Conservation (phyloP, 2,797 vertebrate genomes). For the Phoxinus dragarum region DNA sequence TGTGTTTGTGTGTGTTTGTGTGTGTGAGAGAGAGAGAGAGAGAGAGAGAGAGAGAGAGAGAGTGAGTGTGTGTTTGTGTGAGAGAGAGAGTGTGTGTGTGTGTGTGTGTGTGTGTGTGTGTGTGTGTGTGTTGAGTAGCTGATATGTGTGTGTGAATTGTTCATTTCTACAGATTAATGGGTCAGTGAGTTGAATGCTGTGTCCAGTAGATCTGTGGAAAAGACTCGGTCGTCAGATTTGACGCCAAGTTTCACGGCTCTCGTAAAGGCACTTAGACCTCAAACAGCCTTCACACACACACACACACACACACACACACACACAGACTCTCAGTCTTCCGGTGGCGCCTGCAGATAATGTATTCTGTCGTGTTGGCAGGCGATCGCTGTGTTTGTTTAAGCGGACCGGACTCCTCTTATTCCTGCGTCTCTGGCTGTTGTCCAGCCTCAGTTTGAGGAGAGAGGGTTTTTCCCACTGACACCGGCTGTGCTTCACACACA, state of each 20-base stretch:
- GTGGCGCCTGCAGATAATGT: conserved; percentile 26
- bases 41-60: no score
- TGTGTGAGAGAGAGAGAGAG: no score
- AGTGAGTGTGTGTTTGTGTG: no score
- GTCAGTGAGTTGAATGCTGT: background rate
- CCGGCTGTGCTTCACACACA: conserved; percentile 49
- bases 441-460: conserved; percentile 57
- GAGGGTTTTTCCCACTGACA: conserved; percentile 55
- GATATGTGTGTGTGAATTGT: background rate
- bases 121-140: no score
- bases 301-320: background rate
- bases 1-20: no score
- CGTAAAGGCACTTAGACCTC: conserved; percentile 62
- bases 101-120: no score
- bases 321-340: background rate
- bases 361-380: conserved; percentile 40
- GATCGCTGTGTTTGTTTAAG: conserved; percentile 47
- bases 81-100: no score
- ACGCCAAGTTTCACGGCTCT: conserved; percentile 48
- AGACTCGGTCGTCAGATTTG: conserved; percentile 47
- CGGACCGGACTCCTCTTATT: conserved; percentile 23
- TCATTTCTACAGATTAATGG: conserved; percentile 3
- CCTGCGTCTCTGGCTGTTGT: conserved; percentile 50
- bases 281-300: conserved; percentile 27
- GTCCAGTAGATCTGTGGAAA: conserved; percentile 4